Evolutionary conservation across 2,797 vertebrate genomes (phyloP), one percentile per base, ranked within the genome.

Genomic region (Agapornis canus): DNA sequence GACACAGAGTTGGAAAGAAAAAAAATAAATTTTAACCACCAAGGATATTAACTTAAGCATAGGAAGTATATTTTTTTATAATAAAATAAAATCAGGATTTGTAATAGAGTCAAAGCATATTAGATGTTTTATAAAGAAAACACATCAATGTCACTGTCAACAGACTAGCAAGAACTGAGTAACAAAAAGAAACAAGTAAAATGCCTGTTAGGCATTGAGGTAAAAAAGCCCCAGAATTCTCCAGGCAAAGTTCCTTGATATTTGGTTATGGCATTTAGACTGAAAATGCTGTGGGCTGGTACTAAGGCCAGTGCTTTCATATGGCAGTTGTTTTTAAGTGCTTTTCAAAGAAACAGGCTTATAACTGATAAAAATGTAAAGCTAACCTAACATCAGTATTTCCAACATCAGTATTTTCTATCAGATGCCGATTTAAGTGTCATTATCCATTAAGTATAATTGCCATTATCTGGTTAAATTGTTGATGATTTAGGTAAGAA

Each of bases 11-110:
- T 63, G 27, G 20, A 82, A 66, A 57, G 12, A 0, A 40, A 61
- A 19, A 19, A 1, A 2, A 31, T 13, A 68, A 56, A 14, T 23
- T 22, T 32, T 32, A 56, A 10, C 6, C 0, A 1, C 7, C 5
- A 82, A 63, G 4, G 35, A 35, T 22, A 60, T 7, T 73, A 47
- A 47, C 4, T 19, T 64, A 54, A 63, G 9, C 15, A 52, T 9
- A 68, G 22, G 84, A 86, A 87, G 43, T 25, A 51, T 4, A 6
- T 35, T 31, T 83, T 75, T 61, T 45, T 73, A 64, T 42, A 76
- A 59, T 39, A 49, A 80, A 78, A 82, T 54, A 90, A 82, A 82
- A 49, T 59, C 1, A 76, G 14, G 3, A 52, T 80, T 91, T 89
- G 54, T 59, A 19, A 26, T 25, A 90, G 18, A 88, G 80, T 66